Evolutionary conservation across 2,113 vertebrate genomes (phyloP), one percentile per base, ranked within the genome.

Genomic region (Neopipo cinnamomea): DNA sequence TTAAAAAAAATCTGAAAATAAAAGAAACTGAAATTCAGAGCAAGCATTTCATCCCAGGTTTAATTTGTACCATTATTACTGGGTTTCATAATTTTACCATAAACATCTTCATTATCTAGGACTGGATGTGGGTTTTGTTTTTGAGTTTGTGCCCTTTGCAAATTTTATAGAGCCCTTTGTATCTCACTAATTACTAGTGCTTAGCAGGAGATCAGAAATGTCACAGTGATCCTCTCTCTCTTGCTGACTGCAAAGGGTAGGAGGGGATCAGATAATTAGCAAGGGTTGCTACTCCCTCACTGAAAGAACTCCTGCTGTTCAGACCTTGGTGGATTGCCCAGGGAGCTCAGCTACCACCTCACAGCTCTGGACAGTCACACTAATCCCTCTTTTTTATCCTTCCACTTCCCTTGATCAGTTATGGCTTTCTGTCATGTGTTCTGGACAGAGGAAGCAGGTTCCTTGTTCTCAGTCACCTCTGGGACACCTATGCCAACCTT

Each of bases 351-450:
- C 16, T 39, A n/a, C 14, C 9, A 47, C 7, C 31, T 53, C 37
- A 74, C 20, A n/a, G 31, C 30, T 47, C 30, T 47, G 15, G 41
- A 68, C 6, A 5, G 27, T 31, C 27, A 52, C 0, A 0, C 4
- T 11, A 3, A 19, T 65, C 18, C 41, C 33, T 55, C 23, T 59
- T 25, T 56, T 33, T 77, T 61, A 44, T 11, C 5, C 14, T 88
- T 63, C 23, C 3, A 4, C 72, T 44, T 67, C 68, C 11, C 25
- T 68, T 35, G 16, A 22, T 30, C 7, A 44, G 23, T 74, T 79
- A 49, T 6, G 6, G 55, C 16, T 75, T 87, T 79, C 62, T 71
- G 44, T 30, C 9, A 37, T 0, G 0, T 25, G 8, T 39, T 44
- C 17, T 24, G 37, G 37, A 53, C 22, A 27, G 16, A 67, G 42